Conservation (phyloP, 2,113 vertebrate genomes). For the Theristicus caerulescens region DNA sequence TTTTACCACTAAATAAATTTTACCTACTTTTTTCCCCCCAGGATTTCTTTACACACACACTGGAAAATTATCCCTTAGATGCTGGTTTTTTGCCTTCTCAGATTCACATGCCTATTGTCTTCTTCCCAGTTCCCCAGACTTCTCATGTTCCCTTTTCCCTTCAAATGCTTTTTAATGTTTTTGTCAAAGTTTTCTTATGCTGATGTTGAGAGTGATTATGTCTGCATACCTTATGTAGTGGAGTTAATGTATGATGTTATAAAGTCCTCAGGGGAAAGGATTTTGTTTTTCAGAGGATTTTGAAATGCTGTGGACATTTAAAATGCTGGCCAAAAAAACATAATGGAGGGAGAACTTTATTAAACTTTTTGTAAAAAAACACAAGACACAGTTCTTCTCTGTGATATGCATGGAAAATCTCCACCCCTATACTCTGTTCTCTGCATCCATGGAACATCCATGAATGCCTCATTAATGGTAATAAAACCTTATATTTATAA, state of each 20-base stretch:
- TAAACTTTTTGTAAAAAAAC: background rate
- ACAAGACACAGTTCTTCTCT: background rate
- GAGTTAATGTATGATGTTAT: background rate
- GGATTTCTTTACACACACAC: background rate
- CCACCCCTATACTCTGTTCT: background rate
- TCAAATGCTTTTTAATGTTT: background rate
- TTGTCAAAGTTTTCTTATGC: background rate
- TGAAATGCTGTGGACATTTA: background rate
- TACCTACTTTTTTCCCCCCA: fast-evolving
- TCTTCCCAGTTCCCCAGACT: background rate
- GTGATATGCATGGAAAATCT: background rate
- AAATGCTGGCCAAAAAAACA: background rate
- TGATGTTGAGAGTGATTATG: background rate
- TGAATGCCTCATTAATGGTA: background rate
- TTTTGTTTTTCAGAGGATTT: background rate
- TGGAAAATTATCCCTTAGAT: background rate
- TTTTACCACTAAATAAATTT: background rate
- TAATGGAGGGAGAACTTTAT: background rate
- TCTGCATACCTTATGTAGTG: background rate
- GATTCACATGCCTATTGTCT: background rate
- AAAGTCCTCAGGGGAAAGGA: background rate
- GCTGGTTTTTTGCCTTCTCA: background rate
- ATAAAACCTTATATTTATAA: background rate
- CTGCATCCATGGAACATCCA: background rate
- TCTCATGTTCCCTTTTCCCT: background rate